These are phyloP conservation scores for Microctonus aethiopoides DNA, from an alignment of 2,888 invertebrate genomes.

Conservation along the genomic window DNA sequence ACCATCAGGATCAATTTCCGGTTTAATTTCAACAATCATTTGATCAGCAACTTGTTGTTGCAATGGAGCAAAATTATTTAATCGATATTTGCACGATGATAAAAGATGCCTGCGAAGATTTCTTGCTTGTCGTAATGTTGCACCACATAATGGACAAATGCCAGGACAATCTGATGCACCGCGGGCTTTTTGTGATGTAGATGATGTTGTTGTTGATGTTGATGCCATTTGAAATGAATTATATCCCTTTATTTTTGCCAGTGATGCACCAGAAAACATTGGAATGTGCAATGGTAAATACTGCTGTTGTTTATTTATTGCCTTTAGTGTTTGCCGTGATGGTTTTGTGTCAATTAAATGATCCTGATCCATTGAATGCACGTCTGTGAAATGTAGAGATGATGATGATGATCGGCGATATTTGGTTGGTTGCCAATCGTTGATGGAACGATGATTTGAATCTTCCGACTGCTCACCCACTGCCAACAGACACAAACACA, in stretches of 20 bases:
- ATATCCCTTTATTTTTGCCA: constrained; percentile 43
- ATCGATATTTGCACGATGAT: constrained; percentile 66
- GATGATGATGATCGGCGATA: constrained; percentile 37
- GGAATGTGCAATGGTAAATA: constrained; percentile 64
- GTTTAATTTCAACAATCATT: constrained; percentile 60
- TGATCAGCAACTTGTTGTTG: constrained; percentile 49
- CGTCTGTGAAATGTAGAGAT: constrained; percentile 38
- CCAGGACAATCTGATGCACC: constrained; percentile 74
- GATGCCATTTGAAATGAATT: constrained; percentile 13
- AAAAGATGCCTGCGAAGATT: constrained; percentile 71
- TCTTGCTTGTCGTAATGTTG: constrained; percentile 72
- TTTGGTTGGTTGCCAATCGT: constrained; percentile 39
- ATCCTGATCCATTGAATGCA: constrained; percentile 46
- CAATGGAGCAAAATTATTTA: constrained; percentile 55
- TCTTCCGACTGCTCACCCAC: constrained; percentile 55
- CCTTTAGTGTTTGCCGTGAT: constrained; percentile 60
- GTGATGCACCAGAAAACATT: constrained; percentile 59
- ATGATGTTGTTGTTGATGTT: constrained; percentile 15
- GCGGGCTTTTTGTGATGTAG: constrained; percentile 63
- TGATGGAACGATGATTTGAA: constrained; percentile 53
- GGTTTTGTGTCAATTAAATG: constrained; percentile 54
- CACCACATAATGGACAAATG: constrained; percentile 72
- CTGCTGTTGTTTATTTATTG: constrained; percentile 54
- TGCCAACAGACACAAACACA: constrained; percentile 65
- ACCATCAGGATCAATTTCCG: constrained; percentile 55